These are phyloP conservation scores for Microhierax caerulescens DNA, from an alignment of 2,797 vertebrate genomes.

Conservation along the genomic window DNA sequence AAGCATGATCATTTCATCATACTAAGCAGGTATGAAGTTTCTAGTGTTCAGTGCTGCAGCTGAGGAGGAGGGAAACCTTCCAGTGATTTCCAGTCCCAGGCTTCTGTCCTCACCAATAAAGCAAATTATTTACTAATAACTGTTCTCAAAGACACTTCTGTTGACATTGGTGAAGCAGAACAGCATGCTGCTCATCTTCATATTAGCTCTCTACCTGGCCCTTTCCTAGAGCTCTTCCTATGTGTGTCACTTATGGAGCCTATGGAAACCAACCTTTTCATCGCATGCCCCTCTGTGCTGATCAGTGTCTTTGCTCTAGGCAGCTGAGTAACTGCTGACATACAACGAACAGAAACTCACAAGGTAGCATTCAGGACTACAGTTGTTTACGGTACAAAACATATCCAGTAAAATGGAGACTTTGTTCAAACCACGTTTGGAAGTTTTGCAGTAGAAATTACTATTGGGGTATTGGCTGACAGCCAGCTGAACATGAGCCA, in stretches of 20 bases:
- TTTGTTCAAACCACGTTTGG: not conserved
- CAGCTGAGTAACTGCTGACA: too few species aligned
- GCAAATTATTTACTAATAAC: not conserved
- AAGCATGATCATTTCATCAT: not conserved
- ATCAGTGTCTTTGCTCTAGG: not conserved
- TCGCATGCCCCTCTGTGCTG: rapidly evolving
- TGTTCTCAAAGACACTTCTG: not conserved
- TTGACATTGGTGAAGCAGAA: not conserved
- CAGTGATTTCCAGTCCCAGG: not conserved
- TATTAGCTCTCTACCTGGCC: not conserved
- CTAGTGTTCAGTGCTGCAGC: not conserved
- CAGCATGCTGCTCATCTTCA: not conserved
- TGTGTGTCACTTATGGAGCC: not conserved
- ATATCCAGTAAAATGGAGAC: not conserved
- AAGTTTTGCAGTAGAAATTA: not conserved
- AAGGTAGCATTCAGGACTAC: not conserved
- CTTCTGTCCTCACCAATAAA: not conserved
- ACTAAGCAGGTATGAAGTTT: not conserved
- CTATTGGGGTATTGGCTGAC: too few species aligned
- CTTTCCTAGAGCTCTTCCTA: not conserved
- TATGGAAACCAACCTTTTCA: not conserved
- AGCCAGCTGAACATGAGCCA: too few species aligned
- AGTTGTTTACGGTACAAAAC: not conserved
- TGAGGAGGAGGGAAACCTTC: not conserved
- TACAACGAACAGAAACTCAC: not conserved